phyloP scores from a whole-genome alignment of 2,797 vertebrate species.

The Babyrousa celebensis region DNA sequence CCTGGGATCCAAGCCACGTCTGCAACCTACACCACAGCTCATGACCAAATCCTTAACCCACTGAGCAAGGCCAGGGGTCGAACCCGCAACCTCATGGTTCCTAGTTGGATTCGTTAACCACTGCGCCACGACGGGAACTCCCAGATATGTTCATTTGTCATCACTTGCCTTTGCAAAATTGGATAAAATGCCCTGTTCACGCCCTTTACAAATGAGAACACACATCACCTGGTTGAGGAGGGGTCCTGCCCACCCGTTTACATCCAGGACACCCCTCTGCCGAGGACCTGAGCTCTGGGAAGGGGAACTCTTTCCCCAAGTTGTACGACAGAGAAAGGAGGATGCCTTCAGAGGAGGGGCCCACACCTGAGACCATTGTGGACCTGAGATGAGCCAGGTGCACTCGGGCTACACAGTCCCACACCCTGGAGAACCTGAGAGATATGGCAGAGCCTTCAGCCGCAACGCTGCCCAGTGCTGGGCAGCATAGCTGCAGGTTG shows the following conservation, averaged over 20 bases:
- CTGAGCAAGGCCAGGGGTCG: too few relatives aligned
- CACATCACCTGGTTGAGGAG: accelerated
- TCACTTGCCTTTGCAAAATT: background rate
- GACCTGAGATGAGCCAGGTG: background rate
- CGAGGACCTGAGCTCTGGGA: background rate
- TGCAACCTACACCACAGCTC: too few relatives aligned
- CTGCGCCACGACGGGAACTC: too few relatives aligned
- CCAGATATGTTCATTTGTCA: background rate
- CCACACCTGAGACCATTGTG: background rate
- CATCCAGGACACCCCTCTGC: background rate
- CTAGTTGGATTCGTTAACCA: too few relatives aligned
- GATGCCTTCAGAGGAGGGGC: background rate
- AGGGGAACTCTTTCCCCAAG: background rate
- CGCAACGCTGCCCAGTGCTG: accelerated
- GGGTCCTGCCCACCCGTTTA: background rate
- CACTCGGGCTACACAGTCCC: background rate
- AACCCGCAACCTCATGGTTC: too few relatives aligned
- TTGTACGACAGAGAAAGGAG: background rate
- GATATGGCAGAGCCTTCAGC: accelerated
- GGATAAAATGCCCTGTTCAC: background rate
- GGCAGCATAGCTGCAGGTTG: background rate
- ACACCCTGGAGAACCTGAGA: background rate
- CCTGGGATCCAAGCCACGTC: too few relatives aligned
- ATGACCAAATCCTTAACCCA: too few relatives aligned
- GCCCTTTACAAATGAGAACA: background rate